These are phyloP conservation scores for Argyresthia goedartella DNA, from an alignment of 2,888 invertebrate species.

Conservation along the genomic window DNA sequence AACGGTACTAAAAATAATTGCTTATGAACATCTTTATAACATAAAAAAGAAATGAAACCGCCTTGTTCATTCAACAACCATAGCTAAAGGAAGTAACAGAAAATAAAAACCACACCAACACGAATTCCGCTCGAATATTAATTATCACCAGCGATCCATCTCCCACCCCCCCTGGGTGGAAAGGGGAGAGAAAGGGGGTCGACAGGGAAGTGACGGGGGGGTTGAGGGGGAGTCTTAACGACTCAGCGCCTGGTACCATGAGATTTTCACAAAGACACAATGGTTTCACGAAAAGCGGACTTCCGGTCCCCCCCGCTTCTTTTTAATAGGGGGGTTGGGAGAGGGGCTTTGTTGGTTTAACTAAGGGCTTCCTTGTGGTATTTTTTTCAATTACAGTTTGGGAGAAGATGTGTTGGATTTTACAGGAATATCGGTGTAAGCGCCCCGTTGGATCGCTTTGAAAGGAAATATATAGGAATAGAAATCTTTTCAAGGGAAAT, in stretches of 20 bases:
- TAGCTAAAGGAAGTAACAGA: too few species aligned
- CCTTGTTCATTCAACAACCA: too few species aligned
- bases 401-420: not conserved
- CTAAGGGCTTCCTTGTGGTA: not conserved
- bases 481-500: too few species aligned
- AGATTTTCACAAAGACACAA: constrained; percentile 25
- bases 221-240: constrained; percentile 19
- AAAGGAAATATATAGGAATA: too few species aligned
- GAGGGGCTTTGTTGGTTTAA: not conserved
- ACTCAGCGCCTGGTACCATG: constrained; percentile 45
- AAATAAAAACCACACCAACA: not conserved
- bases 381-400: not conserved
- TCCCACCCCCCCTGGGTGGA: constrained; percentile 7
- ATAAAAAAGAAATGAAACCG: not conserved
- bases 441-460: too few species aligned
- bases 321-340: not conserved
- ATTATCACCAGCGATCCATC: constrained; percentile 26
- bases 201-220: constrained; percentile 4
- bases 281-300: constrained; percentile 19
- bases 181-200: constrained; percentile 9
- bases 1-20: not conserved
- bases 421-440: too few species aligned
- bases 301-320: constrained; percentile 12
- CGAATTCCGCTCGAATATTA: constrained; percentile 32
- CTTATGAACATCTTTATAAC: not conserved